These are phyloP conservation scores for Collichthys lucidus DNA, from an alignment of 2,113 vertebrate genomes.

Conservation along the genomic window DNA sequence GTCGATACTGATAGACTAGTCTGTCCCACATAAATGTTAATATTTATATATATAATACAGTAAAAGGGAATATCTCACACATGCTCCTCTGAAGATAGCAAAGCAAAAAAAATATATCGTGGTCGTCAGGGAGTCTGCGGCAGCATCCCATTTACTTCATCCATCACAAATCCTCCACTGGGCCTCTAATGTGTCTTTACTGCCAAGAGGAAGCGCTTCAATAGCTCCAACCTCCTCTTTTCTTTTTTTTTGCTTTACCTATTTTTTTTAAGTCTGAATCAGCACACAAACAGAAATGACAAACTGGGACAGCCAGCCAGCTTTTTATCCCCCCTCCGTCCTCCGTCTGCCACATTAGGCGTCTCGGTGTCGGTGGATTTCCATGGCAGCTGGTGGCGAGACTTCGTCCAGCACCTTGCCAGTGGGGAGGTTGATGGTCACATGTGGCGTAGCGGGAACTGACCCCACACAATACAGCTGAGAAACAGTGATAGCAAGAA, in stretches of 20 bases:
- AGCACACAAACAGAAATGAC: conserved; percentile 29
- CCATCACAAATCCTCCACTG: conserved; percentile 39
- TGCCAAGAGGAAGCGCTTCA: conserved; percentile 17
- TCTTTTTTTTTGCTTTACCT: conserved; percentile 26
- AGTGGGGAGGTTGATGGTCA: conserved; percentile 57
- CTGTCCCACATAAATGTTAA: not conserved
- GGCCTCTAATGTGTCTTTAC: conserved; percentile 44
- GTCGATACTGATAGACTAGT: conserved; percentile 15
- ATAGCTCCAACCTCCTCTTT: not conserved
- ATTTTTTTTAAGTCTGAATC: conserved; percentile 52
- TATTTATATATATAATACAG: not conserved
- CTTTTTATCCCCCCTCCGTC: not conserved
- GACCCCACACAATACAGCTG: conserved; percentile 5
- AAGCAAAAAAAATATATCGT: not conserved
- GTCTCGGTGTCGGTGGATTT: conserved; percentile 21
- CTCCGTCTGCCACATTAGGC: conserved; percentile 34
- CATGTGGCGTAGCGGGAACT: conserved; percentile 20
- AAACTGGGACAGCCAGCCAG: conserved; percentile 24
- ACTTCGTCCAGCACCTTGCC: conserved; percentile 57
- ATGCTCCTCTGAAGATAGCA: conserved; percentile 35
- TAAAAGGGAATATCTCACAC: conserved; percentile 8
- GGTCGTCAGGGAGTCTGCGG: conserved; percentile 41
- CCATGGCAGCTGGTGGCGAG: conserved; percentile 28
- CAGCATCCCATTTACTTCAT: conserved; percentile 41
- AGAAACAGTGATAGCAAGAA: not conserved